These are phyloP conservation scores for Scartelaos histophorus DNA, from an alignment of 2,113 vertebrate genomes.

Conservation along the genomic window DNA sequence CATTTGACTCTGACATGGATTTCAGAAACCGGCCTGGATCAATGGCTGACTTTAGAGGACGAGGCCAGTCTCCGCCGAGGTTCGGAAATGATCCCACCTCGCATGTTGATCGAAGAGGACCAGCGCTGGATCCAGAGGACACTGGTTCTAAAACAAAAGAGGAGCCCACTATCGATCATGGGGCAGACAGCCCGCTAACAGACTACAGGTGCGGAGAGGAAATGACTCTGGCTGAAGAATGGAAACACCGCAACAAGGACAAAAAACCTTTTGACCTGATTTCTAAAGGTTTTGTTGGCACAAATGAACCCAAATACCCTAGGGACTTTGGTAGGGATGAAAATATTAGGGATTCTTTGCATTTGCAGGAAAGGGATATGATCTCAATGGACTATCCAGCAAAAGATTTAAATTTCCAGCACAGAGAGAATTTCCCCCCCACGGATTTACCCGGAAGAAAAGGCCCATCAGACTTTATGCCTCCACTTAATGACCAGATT, in stretches of 20 bases:
- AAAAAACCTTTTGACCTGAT: conserved; percentile 38
- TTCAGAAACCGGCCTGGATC: conserved; percentile 85
- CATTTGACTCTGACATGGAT: conserved; percentile 83
- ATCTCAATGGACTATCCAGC: conserved; percentile 61
- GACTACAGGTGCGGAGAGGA: conserved; percentile 74
- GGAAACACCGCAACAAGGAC: conserved; percentile 71
- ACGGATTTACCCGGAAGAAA: conserved; percentile 56
- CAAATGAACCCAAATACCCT: conserved; percentile 51
- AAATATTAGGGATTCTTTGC: conserved; percentile 44
- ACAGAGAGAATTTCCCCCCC: conserved; percentile 51
- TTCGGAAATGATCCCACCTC: conserved; percentile 63
- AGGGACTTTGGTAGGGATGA: conserved; percentile 57
- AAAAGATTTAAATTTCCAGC: conserved; percentile 62
- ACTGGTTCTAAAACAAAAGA: conserved; percentile 54
- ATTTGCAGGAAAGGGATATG: conserved; percentile 52
- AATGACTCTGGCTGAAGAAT: conserved; percentile 77
- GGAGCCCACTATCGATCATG: conserved; percentile 52
- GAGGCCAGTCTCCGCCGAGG: conserved; percentile 72
- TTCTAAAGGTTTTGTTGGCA: conserved; percentile 47
- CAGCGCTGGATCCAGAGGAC: conserved; percentile 59
- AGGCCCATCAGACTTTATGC: conserved; percentile 50
- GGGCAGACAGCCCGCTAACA: conserved; percentile 60
- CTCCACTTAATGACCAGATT: conserved; percentile 39
- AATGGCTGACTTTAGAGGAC: conserved; percentile 72
- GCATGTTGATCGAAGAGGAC: conserved; percentile 60